Conservation (phyloP, 2,797 vertebrate species). For the Halcyon leucocephala region DNA sequence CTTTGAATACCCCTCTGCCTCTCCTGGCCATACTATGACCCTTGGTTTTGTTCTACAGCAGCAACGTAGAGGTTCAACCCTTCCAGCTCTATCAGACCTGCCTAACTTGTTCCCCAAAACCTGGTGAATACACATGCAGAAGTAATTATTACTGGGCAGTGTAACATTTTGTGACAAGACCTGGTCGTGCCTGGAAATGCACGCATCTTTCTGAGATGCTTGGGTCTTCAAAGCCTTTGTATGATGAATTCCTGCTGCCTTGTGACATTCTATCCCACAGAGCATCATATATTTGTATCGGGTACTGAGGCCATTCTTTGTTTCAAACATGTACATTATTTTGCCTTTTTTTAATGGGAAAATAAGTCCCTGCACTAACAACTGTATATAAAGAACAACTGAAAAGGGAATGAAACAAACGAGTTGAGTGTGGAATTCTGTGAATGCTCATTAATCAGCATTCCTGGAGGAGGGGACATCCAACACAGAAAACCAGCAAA, state of each 20-base stretch:
- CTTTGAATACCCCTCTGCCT: neutral
- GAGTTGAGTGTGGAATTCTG: neutral
- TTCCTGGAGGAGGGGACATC: neutral
- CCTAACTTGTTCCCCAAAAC: neutral
- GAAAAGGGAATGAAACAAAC: neutral
- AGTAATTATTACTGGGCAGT: neutral
- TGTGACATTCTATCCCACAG: neutral
- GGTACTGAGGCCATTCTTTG: neutral
- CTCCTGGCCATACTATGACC: neutral
- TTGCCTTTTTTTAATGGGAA: neutral
- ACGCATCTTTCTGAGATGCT: neutral
- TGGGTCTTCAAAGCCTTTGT: neutral
- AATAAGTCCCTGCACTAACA: neutral
- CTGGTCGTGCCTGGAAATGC: neutral
- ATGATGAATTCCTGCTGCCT: neutral
- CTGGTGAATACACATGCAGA: neutral
- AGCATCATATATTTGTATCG: neutral
- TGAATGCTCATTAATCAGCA: constrained; percentile 32
- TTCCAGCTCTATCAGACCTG: neutral
- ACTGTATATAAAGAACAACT: neutral
- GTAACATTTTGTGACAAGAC: neutral
- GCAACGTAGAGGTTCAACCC: fast-evolving
- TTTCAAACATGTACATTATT: neutral
- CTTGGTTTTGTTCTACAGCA: neutral
- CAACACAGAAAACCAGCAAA: neutral